Conservation (phyloP, 2,797 vertebrate species). For the Epinephelus malabaricus region DNA sequence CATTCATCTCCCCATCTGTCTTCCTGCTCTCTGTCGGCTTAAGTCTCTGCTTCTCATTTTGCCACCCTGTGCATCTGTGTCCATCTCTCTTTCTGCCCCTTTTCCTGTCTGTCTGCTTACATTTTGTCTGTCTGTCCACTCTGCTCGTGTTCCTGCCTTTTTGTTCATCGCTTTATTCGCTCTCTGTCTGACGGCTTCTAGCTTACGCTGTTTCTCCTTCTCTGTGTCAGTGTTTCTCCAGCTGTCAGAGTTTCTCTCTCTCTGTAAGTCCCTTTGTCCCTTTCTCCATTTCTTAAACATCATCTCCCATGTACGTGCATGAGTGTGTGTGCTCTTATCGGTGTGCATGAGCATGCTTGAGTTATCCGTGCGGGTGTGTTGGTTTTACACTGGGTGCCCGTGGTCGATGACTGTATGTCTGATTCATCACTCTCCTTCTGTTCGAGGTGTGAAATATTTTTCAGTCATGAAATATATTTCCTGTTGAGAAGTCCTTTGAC, state of each 20-base stretch:
- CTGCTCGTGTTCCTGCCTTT: slow-evolving; percentile 29
- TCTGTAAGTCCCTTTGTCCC: slow-evolving; percentile 81
- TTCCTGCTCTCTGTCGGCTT: slow-evolving; percentile 10
- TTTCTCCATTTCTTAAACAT: slow-evolving; percentile 55
- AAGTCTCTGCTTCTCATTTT: slow-evolving; percentile 6
- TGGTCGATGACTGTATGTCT: slow-evolving; percentile 42
- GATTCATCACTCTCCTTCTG: slow-evolving; percentile 58
- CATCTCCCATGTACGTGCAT: slow-evolving; percentile 28
- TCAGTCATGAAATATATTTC: slow-evolving; percentile 65
- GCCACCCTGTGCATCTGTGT: slow-evolving; percentile 13
- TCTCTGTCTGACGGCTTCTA: slow-evolving; percentile 61
- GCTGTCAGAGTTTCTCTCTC: slow-evolving; percentile 86
- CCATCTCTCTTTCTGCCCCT: slow-evolving; percentile 2
- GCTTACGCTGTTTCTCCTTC: slow-evolving; percentile 73
- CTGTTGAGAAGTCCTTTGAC: slow-evolving; percentile 44
- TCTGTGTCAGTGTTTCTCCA: slow-evolving; percentile 82
- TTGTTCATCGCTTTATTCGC: slow-evolving; percentile 40
- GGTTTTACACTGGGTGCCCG: slow-evolving; percentile 21
- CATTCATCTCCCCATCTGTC: slow-evolving; percentile 28
- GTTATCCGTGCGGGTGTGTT: slow-evolving; percentile 23
- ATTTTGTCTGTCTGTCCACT: slow-evolving; percentile 25
- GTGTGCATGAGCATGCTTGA: slow-evolving; percentile 58
- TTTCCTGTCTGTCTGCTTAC: slow-evolving; percentile 17
- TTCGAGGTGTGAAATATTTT: slow-evolving; percentile 67
- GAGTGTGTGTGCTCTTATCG: background rate